Conservation (phyloP, 2,888 invertebrate genomes). For the Auanema sp. region DNA sequence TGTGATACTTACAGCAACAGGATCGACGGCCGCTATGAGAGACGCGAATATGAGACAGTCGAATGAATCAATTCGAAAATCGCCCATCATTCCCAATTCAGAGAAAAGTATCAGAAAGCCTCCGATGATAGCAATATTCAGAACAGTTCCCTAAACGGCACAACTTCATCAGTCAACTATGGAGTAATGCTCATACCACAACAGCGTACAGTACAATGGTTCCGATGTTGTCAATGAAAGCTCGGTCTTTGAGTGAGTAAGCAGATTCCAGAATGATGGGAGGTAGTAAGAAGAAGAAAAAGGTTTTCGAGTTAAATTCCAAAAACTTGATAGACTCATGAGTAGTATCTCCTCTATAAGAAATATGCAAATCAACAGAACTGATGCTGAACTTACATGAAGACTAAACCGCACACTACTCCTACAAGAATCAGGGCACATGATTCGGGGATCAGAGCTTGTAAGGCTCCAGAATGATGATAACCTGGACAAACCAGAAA, state of each 20-base stretch:
- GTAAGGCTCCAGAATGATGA: constrained; percentile 49
- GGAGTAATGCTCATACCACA: constrained; percentile 65
- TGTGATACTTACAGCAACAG: constrained; percentile 68
- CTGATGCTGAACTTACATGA: constrained; percentile 64
- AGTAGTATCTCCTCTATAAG: constrained; percentile 33
- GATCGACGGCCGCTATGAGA: constrained; percentile 71
- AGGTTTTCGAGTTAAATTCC: constrained; percentile 66
- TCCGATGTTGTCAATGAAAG: constrained; percentile 69
- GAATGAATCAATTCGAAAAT: constrained; percentile 39
- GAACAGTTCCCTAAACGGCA: constrained; percentile 64
- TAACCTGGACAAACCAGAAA: constrained; percentile 38
- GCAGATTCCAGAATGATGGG: constrained; percentile 70
- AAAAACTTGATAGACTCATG: constrained; percentile 53
- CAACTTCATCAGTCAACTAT: no score
- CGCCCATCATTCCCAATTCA: constrained; percentile 55
- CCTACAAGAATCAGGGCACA: constrained; percentile 69
- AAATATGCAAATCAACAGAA: constrained; percentile 1
- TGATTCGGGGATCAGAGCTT: constrained; percentile 57
- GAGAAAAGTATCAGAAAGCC: constrained; percentile 41
- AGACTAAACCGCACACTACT: constrained; percentile 66
- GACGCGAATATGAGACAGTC: constrained; percentile 68
- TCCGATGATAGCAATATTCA: constrained; percentile 62
- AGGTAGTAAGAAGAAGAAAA: constrained; percentile 69
- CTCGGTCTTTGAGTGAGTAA: constrained; percentile 70
- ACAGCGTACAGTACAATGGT: constrained; percentile 70